A percentile compares a stretch with the other conserved stretches of the same genome.
Conservation (phyloP, 2,113 vertebrate genomes). For the Strigops habroptila region DNA sequence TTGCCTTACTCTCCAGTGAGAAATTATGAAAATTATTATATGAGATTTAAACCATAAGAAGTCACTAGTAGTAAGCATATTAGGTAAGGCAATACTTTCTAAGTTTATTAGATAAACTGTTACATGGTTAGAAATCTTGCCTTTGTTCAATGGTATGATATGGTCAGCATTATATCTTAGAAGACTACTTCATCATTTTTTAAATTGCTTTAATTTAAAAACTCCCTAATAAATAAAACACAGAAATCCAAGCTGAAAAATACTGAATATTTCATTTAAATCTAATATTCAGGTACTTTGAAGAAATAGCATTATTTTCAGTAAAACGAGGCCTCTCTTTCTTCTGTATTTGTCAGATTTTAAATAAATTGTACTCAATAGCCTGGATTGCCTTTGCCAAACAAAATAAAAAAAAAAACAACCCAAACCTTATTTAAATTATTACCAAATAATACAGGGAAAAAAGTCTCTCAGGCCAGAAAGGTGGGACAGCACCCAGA, state of each 20-base stretch:
- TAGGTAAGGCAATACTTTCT: not conserved
- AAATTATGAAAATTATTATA: constrained; percentile 33
- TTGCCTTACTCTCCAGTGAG: not conserved
- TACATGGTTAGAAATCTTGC: not conserved
- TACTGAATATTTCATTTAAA: not conserved
- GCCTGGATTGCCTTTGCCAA: not conserved
- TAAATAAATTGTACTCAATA: not conserved
- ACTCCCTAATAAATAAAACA: not conserved
- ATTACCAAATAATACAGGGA: not conserved
- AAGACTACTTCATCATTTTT: not conserved
- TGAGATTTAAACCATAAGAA: constrained; percentile 25
- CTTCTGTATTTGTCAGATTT: not conserved
- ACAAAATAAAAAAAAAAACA: not conserved
- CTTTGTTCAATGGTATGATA: not conserved
- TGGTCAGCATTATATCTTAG: not conserved
- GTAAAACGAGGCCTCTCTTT: not conserved
- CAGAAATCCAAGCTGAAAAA: not conserved
- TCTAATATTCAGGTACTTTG: not conserved
- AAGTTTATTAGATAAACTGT: not conserved
- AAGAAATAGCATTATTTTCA: constrained; percentile 22
- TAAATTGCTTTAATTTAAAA: not conserved
- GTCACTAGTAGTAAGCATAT: constrained; percentile 4
- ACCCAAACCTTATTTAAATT: not conserved
- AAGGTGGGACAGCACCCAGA: not conserved
- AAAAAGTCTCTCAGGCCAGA: not conserved